Percentiles rank a stretch among this genome's conserved stretches.
Conservation (phyloP, 2,888 invertebrate species). For the Epinotia nisella region DNA sequence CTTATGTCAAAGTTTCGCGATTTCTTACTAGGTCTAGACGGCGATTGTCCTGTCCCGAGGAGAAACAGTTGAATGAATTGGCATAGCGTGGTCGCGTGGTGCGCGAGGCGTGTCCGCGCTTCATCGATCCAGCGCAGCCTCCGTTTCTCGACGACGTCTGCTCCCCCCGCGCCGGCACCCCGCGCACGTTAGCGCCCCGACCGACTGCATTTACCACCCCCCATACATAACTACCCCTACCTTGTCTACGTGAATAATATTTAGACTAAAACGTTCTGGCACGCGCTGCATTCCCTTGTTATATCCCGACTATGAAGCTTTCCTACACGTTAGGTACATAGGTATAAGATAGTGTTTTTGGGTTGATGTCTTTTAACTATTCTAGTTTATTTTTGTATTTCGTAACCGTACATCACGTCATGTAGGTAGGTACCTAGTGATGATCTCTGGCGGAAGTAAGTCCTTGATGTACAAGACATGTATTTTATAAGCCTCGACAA, state of each 20-base stretch:
- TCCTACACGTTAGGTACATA: not conserved
- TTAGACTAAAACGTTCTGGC: slow-evolving; percentile 59
- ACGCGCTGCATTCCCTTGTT: slow-evolving; percentile 49
- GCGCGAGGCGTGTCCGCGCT: slow-evolving; percentile 85
- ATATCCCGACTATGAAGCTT: slow-evolving; percentile 12
- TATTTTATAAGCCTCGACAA: not conserved
- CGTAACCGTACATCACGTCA: not conserved
- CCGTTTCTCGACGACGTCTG: slow-evolving; percentile 83
- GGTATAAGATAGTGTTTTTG: slow-evolving; percentile 2
- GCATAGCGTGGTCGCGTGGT: slow-evolving; percentile 62
- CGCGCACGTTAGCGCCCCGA: slow-evolving; percentile 82
- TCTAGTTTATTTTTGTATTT: not conserved
- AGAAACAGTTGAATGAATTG: slow-evolving; percentile 69
- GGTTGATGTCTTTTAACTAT: not conserved
- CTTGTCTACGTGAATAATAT: slow-evolving; percentile 58
- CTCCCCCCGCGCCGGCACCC: slow-evolving; percentile 59
- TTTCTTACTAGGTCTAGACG: not conserved
- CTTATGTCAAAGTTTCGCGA: no score
- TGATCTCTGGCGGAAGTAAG: not conserved
- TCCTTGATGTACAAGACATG: not conserved
- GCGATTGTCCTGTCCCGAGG: slow-evolving; percentile 51
- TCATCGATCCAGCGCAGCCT: slow-evolving; percentile 85
- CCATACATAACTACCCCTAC: slow-evolving; percentile 66
- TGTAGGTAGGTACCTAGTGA: no score
- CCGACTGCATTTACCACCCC: slow-evolving; percentile 84